Conservation (phyloP, 2,113 vertebrate genomes). For the Montifringilla adamsi region DNA sequence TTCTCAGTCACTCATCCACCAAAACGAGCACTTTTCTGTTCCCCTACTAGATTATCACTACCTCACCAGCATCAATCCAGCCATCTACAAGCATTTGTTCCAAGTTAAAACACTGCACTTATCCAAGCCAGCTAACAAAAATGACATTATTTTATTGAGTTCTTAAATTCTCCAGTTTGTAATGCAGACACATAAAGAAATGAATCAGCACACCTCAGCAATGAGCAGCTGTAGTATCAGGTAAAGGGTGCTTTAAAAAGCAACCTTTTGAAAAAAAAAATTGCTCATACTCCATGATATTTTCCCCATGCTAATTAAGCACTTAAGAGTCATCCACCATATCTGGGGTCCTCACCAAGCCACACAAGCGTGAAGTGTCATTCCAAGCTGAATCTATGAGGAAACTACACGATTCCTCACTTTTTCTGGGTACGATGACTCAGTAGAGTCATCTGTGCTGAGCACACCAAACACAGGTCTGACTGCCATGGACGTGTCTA, state of each 20-base stretch:
- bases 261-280: background rate
- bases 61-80: background rate
- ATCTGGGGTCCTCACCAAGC: background rate
- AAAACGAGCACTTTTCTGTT: background rate
- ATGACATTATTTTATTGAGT: background rate
- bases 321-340: background rate
- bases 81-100: background rate
- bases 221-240: background rate
- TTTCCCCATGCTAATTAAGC: background rate
- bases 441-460: background rate
- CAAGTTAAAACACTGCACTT: background rate
- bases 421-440: background rate
- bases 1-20: background rate
- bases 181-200: background rate
- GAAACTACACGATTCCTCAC: background rate
- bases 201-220: background rate
- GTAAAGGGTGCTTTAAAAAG: background rate
- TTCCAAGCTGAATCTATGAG: background rate
- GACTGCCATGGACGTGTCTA: rapidly evolving
- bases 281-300: background rate
- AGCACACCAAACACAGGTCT: background rate
- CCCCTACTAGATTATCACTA: no score
- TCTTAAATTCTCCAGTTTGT: background rate
- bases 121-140: background rate
- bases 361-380: rapidly evolving